phyloP scores from a whole-genome alignment of 2,888 invertebrate genomes.

The Habroteleia sp. region DNA sequence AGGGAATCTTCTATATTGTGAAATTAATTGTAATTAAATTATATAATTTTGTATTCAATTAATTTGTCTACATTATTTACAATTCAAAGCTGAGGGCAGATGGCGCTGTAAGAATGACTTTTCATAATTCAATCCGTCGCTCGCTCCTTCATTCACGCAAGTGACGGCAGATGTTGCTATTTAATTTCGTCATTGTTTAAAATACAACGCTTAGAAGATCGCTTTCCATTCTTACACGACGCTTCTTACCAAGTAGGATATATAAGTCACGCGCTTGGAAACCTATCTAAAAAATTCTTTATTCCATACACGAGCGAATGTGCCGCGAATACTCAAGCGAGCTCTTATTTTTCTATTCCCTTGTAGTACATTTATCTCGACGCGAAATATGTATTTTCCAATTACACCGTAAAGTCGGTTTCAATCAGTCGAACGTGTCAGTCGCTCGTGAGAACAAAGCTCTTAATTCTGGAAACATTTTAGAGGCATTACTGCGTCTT shows the following conservation, averaged over 20 bases:
- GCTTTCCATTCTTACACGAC: constrained; percentile 46
- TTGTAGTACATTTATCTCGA: constrained; percentile 50
- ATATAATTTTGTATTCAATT: constrained; percentile 31
- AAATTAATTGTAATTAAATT: constrained; percentile 19
- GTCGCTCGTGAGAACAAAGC: background rate
- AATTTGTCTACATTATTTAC: constrained; percentile 51
- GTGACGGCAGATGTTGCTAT: constrained; percentile 51
- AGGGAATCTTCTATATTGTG: too few relatives aligned
- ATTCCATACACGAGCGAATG: constrained; percentile 49
- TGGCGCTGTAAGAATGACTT: too few relatives aligned
- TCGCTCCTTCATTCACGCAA: constrained; percentile 37
- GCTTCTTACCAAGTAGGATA: constrained; percentile 43
- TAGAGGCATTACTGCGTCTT: too few relatives aligned
- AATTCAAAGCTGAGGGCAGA: constrained; percentile 45
- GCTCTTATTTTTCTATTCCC: constrained; percentile 48
- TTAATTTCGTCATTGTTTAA: constrained; percentile 48
- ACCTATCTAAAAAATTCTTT: constrained; percentile 55
- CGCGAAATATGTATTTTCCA: constrained; percentile 56
- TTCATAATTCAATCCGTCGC: constrained; percentile 21
- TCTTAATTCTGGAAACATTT: constrained; percentile 2
- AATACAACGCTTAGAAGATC: constrained; percentile 29
- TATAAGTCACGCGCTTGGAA: constrained; percentile 54
- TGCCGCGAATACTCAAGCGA: constrained; percentile 37
- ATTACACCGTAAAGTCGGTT: constrained; percentile 37
- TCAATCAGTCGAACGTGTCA: constrained; percentile 29